Evolutionary conservation across 2,888 invertebrate species (phyloP).

Genomic region (Galerucella pusilla): DNA sequence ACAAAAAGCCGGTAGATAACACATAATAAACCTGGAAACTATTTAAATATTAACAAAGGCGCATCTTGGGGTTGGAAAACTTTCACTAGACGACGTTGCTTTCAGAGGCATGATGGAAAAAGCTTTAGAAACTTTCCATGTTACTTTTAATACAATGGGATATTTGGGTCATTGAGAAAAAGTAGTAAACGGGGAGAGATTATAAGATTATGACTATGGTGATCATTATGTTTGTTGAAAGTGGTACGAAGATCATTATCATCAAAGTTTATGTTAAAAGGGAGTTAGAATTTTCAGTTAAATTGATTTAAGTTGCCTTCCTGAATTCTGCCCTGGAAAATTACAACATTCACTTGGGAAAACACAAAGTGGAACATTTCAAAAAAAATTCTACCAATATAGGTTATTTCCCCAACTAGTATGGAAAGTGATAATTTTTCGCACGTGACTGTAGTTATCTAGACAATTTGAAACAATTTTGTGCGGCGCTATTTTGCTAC

Average conservation of each 20-base stretch:
- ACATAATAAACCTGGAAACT: slow-evolving; percentile 39
- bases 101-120: slow-evolving; percentile 32
- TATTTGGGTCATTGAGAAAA: slow-evolving; percentile 38
- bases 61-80: slow-evolving; percentile 38
- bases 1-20: slow-evolving; percentile 31
- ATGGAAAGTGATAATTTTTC: too few relatives aligned
- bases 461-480: too few relatives aligned
- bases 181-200: slow-evolving; percentile 30
- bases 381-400: too few relatives aligned
- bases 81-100: slow-evolving; percentile 38
- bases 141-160: slow-evolving; percentile 42
- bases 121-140: slow-evolving; percentile 38
- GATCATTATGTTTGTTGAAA: slow-evolving; percentile 34
- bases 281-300: slow-evolving; percentile 18
- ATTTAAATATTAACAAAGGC: slow-evolving; percentile 45
- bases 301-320: slow-evolving; percentile 16
- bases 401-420: too few relatives aligned
- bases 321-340: slow-evolving; percentile 5
- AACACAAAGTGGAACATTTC: neutral
- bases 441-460: too few relatives aligned
- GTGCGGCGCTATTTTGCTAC: too few relatives aligned
- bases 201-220: slow-evolving; percentile 36
- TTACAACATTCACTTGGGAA: neutral
- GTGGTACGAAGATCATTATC: slow-evolving; percentile 27
- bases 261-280: slow-evolving; percentile 20